Evolutionary conservation across 2,888 invertebrate genomes (phyloP).

Genomic region (Poecilobothrus nobilitatus): DNA sequence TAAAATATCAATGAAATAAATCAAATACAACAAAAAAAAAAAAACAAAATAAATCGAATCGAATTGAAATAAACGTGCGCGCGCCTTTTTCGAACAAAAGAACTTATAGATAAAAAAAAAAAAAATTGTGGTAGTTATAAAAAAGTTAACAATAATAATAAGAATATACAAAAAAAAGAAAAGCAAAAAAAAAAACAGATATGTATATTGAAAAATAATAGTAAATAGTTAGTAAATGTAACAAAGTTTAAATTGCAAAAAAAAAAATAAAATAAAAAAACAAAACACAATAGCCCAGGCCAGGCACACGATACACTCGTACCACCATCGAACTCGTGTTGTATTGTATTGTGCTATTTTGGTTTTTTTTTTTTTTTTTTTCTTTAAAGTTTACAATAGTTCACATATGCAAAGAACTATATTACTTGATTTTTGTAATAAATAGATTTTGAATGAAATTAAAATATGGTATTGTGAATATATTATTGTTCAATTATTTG

Average conservation of each 20-base stretch:
- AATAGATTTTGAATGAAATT: too few species aligned
- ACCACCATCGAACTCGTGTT: background rate
- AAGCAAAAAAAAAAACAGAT: background rate
- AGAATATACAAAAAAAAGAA: background rate
- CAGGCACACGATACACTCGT: background rate
- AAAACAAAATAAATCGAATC: too few species aligned
- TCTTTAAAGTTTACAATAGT: too few species aligned
- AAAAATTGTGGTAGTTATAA: background rate
- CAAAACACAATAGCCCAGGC: background rate
- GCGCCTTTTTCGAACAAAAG: background rate
- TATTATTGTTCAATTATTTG: too few species aligned
- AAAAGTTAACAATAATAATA: background rate
- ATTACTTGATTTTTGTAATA: too few species aligned
- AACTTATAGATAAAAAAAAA: background rate
- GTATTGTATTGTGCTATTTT: background rate
- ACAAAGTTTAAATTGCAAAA: background rate
- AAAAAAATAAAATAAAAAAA: too few species aligned
- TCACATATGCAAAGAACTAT: too few species aligned
- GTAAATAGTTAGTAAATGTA: too few species aligned
- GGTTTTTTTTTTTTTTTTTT: background rate
- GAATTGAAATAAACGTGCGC: background rate
- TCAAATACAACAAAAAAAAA: background rate
- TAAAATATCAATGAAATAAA: background rate
- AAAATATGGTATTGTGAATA: too few species aligned
- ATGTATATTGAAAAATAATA: background rate